These are phyloP conservation scores for Hydropsyche tenuis DNA, from an alignment of 1,140 invertebrate genomes.

Conservation along the genomic window DNA sequence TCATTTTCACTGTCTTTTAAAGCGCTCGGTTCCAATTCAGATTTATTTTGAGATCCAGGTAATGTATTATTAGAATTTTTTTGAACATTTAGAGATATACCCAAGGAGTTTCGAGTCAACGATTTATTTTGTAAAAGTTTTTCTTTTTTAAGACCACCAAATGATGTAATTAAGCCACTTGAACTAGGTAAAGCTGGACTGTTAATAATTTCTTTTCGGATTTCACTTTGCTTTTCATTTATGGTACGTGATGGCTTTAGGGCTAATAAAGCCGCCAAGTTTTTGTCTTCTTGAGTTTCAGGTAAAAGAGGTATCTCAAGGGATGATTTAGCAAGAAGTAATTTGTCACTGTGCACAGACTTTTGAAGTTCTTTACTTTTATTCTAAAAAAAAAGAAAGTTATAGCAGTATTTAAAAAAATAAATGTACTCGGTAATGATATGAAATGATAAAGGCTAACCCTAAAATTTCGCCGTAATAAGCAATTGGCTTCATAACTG, in stretches of 20 bases:
- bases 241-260: slow-evolving; percentile 65
- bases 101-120: slow-evolving; percentile 56
- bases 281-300: slow-evolving; percentile 80
- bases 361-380: slow-evolving; percentile 78
- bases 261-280: slow-evolving; percentile 78
- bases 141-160: slow-evolving; percentile 64
- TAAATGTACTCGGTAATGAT: no score
- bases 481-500: slow-evolving; percentile 88
- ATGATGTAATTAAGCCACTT: slow-evolving; percentile 62
- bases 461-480: slow-evolving; percentile 82
- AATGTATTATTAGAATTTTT: slow-evolving; percentile 9
- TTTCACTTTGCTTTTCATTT: slow-evolving; percentile 61
- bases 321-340: slow-evolving; percentile 78
- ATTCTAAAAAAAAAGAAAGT: slow-evolving; percentile 69
- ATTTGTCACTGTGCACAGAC: slow-evolving; percentile 70
- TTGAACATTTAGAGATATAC: slow-evolving; percentile 53
- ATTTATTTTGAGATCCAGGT: background rate
- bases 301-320: slow-evolving; percentile 79
- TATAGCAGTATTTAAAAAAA: no score
- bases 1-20: background rate
- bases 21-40: background rate
- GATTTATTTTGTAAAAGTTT: slow-evolving; percentile 57
- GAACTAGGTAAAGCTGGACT: slow-evolving; percentile 66
- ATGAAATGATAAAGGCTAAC: slow-evolving; percentile 61
- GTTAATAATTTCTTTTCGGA: slow-evolving; percentile 64